Conservation (phyloP, 2,797 vertebrate genomes). For the Pantherophis alleghaniensis region DNA sequence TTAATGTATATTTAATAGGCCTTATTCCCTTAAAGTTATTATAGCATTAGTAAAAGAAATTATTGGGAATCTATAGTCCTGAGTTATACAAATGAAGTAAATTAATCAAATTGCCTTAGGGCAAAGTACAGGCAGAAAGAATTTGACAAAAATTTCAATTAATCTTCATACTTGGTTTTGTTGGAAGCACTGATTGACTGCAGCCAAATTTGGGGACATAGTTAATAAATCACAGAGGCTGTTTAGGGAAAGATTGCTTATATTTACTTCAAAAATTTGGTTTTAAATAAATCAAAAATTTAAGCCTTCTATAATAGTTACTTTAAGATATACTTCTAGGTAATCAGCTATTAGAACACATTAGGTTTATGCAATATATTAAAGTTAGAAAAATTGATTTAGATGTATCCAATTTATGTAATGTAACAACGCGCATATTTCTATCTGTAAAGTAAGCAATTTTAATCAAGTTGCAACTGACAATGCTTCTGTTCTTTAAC, state of each 20-base stretch:
- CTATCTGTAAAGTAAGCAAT: not conserved
- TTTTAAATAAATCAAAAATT: not conserved
- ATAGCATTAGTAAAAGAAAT: not conserved
- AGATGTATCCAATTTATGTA: not conserved
- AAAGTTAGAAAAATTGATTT: not conserved
- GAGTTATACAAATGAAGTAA: not conserved
- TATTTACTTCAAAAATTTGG: not conserved
- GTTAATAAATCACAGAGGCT: not conserved
- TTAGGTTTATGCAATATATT: not conserved
- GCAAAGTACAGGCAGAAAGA: not conserved
- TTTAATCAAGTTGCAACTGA: not conserved
- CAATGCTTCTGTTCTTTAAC: not conserved
- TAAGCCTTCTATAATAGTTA: not conserved
- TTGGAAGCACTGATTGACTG: not conserved
- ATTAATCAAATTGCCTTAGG: not conserved
- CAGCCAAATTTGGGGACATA: not conserved
- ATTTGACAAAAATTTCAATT: not conserved
- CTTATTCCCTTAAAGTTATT: not conserved
- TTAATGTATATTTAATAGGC: not conserved
- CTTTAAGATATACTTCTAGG: not conserved
- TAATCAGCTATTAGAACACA: not conserved
- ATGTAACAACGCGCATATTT: not conserved
- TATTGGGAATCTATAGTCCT: not conserved
- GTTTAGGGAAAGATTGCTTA: not conserved
- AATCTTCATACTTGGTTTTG: not conserved